Percentiles rank a stretch among this genome's conserved stretches.
phyloP scores from a whole-genome alignment of 2,888 invertebrate genomes.

The Watsonalla cultraria region DNA sequence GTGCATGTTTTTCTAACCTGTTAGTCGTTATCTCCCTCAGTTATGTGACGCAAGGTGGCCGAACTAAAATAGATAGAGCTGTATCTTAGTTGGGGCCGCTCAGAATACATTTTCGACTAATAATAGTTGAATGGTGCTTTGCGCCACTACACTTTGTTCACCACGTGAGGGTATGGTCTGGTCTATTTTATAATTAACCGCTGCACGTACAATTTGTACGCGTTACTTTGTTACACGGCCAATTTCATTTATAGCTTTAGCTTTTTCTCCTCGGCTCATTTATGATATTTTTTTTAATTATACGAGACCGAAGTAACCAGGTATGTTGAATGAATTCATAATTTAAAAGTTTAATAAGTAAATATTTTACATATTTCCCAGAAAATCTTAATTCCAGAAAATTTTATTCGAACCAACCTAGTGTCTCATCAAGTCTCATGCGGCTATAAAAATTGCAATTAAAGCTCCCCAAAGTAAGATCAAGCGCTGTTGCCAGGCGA shows the following conservation, averaged over 20 bases:
- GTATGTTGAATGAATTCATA: no score
- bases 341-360: no score
- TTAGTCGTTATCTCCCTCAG: neutral
- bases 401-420: no score
- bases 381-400: no score
- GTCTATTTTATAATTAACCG: neutral
- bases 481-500: no score
- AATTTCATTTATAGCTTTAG: neutral
- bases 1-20: neutral
- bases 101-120: conserved; percentile 57
- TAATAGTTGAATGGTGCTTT: conserved; percentile 49
- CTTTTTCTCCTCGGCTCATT: neutral
- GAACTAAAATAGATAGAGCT: conserved; percentile 58
- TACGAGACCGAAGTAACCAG: no score
- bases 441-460: no score
- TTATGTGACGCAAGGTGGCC: conserved; percentile 36
- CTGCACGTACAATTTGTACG: conserved; percentile 9
- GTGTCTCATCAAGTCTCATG: no score
- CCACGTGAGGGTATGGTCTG: conserved; percentile 14
- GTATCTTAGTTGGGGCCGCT: conserved; percentile 65
- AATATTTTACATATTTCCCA: no score
- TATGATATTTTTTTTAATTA: neutral
- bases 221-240: conserved; percentile 4
- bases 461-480: no score
- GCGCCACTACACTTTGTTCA: conserved; percentile 21